These are phyloP conservation scores for Apteryx mantelli DNA, from an alignment of 2,113 vertebrate species.

Conservation along the genomic window DNA sequence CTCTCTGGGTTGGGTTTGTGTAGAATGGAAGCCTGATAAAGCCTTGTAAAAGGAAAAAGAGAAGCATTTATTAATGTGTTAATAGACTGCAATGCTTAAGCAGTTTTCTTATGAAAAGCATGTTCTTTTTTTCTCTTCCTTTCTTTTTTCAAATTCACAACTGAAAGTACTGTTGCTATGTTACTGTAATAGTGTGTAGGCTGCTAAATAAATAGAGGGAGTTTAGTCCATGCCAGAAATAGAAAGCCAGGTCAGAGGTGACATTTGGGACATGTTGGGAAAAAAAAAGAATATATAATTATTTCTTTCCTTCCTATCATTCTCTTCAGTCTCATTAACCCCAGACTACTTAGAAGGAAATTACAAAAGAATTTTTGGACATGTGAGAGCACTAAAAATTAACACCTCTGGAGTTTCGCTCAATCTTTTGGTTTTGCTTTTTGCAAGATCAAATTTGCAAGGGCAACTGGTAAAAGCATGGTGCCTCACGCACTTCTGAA, in stretches of 20 bases:
- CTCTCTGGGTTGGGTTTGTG: neutral
- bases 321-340: conserved; percentile 45
- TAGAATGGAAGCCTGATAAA: neutral
- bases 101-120: conserved; percentile 27
- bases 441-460: neutral
- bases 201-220: conserved; percentile 72
- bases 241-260: conserved; percentile 71
- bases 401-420: neutral
- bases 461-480: neutral
- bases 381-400: neutral
- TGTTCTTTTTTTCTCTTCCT: neutral
- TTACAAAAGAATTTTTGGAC: conserved; percentile 15
- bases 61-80: conserved; percentile 1
- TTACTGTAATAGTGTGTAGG: conserved; percentile 71
- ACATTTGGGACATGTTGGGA: conserved; percentile 61
- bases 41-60: neutral
- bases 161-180: conserved; percentile 69
- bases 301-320: conserved; percentile 65
- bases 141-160: conserved; percentile 45
- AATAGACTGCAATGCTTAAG: conserved; percentile 12
- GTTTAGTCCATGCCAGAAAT: conserved; percentile 68
- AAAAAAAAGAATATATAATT: conserved; percentile 40
- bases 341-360: conserved; percentile 38
- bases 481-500: neutral
- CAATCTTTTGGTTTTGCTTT: neutral